phyloP scores from a whole-genome alignment of 35 echinoderm and acorn worm genomes.

The Strongylocentrotus purpuratus region DNA sequence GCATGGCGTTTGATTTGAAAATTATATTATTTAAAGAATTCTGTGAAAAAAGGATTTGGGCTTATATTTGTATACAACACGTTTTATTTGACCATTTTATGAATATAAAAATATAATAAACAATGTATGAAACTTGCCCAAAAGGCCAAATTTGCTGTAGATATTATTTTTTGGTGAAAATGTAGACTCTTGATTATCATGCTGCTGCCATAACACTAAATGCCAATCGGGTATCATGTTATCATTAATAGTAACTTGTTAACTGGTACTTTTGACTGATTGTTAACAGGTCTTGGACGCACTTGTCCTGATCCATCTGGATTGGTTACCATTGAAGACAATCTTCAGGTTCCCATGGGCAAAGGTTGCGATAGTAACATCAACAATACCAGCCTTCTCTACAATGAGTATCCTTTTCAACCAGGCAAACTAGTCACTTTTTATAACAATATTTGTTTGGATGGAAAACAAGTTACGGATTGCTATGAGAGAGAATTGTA shows the following conservation, averaged over 20 bases:
- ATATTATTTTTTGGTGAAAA: too few species aligned
- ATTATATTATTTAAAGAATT: too few species aligned
- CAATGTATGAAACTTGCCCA: too few species aligned
- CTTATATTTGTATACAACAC: too few species aligned
- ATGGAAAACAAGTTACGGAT: not conserved
- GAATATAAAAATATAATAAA: too few species aligned
- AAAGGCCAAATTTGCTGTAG: too few species aligned
- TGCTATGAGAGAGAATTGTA: not conserved
- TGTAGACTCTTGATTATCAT: too few species aligned
- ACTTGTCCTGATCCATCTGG: conserved; percentile 74
- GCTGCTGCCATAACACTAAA: too few species aligned
- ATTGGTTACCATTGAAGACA: conserved; percentile 46
- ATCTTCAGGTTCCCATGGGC: conserved; percentile 76
- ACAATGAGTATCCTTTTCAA: conserved; percentile 99
- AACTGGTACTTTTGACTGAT: not conserved
- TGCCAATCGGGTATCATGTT: too few species aligned
- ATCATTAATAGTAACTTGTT: not conserved
- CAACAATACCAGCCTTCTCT: conserved; percentile 66
- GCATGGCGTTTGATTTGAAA: too few species aligned
- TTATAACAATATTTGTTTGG: not conserved
- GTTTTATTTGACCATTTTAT: too few species aligned
- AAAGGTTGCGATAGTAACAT: conserved; percentile 42
- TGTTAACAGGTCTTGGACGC: conserved; percentile 69
- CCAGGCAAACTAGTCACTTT: not conserved
- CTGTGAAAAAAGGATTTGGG: too few species aligned